Base-by-base conservation (phyloP, 2,113 vertebrate genomes). In the Barnardius zonarius region DNA sequence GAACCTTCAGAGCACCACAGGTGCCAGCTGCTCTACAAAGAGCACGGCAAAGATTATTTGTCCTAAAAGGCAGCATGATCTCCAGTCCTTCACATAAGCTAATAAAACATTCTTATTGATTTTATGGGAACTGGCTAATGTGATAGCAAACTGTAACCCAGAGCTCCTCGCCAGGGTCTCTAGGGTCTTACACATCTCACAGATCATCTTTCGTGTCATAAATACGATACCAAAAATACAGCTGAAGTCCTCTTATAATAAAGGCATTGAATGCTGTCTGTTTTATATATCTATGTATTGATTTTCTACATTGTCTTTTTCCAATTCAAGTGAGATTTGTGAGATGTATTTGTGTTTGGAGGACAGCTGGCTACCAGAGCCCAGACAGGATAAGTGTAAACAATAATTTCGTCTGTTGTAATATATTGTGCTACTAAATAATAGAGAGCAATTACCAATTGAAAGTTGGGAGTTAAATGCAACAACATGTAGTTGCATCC, bases 361-460 rank as follows among this genome's bases (percentile, higher is more conserved):
- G 80, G 75, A 64, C 66, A 91, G 49, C 64, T 95, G 69, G 79
- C 72, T 79, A 75, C 88, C 70, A 79, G 77, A 93, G 83, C 94
- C 68, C 44, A 69, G 69, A 92, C 88, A 44, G 67, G 51, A 88
- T 64, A 89, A 35, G 16, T 78, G 44, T 95, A 92, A 95, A 86
- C 82, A 89, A 37, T 80, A 67, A 79, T 93, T 92, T 70, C 92
- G 57, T 87, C 80, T 78, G 3, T 70, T 95, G 77, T 89, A 69
- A 80, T 67, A 17, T 28, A 39, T 54, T 86, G 51, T 87, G 41
- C 46, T 74, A 74, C 63, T 55, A 91, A 88, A 90, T 83, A 95
- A 88, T 52, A 76, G 52, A 93, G 57, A 81, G 13, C 37, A 88
- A 88, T 92, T 96, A 64, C 69, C 44, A 90, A 28, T 7, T 93